Evolutionary conservation across 2,888 invertebrate genomes (phyloP).

Genomic region (Cephus pulcher): DNA sequence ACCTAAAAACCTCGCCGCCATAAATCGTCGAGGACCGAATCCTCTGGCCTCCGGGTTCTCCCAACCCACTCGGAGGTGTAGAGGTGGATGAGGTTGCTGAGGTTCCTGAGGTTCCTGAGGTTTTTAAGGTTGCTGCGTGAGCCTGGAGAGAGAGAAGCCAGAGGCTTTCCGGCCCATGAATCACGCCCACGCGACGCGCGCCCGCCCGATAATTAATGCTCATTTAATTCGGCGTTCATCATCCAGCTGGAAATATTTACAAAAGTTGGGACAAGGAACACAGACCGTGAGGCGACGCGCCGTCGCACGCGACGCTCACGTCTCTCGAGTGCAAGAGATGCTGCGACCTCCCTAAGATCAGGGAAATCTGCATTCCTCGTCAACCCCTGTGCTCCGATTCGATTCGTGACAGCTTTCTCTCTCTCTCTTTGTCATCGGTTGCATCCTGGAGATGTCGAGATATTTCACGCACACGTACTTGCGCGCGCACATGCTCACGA

Average conservation of each 20-base stretch:
- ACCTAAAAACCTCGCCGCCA: slow-evolving; percentile 35
- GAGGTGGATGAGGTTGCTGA: slow-evolving; percentile 26
- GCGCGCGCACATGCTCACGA: neutral
- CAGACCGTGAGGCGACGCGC: slow-evolving; percentile 18
- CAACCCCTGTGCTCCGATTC: too few species aligned
- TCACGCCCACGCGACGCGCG: slow-evolving; percentile 62
- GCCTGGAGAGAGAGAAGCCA: slow-evolving; percentile 33
- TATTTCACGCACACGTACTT: neutral
- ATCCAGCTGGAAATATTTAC: slow-evolving; percentile 58
- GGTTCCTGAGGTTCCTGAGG: slow-evolving; percentile 23
- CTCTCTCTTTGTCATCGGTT: too few species aligned
- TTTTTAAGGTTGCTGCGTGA: slow-evolving; percentile 27
- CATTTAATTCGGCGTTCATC: slow-evolving; percentile 63
- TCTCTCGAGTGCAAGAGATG: too few species aligned
- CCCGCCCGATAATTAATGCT: slow-evolving; percentile 61
- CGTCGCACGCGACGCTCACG: neutral
- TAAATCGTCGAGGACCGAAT: slow-evolving; percentile 28
- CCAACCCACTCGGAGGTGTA: neutral
- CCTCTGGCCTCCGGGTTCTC: neutral
- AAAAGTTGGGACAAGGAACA: slow-evolving; percentile 46
- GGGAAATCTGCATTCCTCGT: too few species aligned
- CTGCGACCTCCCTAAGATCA: too few species aligned
- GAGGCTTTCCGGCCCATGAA: slow-evolving; percentile 54
- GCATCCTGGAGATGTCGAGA: too few species aligned
- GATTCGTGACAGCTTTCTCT: too few species aligned